Percentiles rank a stretch among this genome's conserved stretches.
Evolutionary conservation across 2,113 vertebrate species (phyloP).

Genomic region (Chinchilla lanigera): DNA sequence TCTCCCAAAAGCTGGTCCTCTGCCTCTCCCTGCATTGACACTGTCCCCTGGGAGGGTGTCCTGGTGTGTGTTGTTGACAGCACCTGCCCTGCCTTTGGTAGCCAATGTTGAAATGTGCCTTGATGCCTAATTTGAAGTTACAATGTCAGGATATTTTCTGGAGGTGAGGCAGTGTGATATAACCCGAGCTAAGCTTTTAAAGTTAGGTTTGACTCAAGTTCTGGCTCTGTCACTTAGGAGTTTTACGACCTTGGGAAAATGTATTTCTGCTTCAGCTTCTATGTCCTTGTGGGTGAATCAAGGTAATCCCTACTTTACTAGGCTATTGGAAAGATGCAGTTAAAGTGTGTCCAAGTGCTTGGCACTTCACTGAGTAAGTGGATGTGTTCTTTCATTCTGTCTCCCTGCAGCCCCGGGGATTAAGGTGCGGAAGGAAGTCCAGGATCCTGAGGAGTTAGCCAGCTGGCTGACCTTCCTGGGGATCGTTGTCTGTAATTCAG

Average conservation of each 20-base stretch:
- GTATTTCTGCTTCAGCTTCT: background rate
- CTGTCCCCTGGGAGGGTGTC: background rate
- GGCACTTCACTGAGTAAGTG: background rate
- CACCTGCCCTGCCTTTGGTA: background rate
- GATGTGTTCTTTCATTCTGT: background rate
- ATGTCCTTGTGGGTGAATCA: background rate
- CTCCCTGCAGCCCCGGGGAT: background rate
- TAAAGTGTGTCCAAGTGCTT: background rate
- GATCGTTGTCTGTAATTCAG: background rate
- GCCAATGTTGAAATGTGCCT: background rate
- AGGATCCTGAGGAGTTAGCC: background rate
- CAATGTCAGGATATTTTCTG: background rate
- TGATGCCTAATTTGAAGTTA: background rate
- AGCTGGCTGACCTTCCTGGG: background rate
- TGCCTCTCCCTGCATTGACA: accelerated
- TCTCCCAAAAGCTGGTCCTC: background rate
- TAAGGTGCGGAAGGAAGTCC: accelerated
- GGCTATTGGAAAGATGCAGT: background rate
- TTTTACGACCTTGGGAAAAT: background rate
- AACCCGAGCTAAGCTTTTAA: constrained; percentile 29
- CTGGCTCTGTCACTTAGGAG: background rate
- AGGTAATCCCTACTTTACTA: background rate
- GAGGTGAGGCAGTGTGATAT: background rate
- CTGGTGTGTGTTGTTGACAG: accelerated
- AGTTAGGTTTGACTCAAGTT: constrained; percentile 12